A percentile compares a stretch with the other conserved stretches of the same genome.
These are phyloP conservation scores for Drosophila rufa DNA, from an alignment of 1,140 invertebrate species.

Conservation along the genomic window DNA sequence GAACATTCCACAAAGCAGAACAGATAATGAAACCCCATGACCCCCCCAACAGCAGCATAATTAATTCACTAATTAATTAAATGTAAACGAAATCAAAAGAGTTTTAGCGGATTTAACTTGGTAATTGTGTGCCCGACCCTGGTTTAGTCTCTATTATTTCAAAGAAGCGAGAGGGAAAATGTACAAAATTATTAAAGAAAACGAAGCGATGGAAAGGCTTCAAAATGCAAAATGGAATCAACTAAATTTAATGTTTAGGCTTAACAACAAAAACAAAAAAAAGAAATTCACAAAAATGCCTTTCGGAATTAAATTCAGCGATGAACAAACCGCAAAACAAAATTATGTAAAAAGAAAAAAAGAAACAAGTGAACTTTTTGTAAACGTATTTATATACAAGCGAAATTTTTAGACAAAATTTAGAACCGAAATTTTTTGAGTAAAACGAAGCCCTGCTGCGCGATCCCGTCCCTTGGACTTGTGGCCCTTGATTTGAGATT, in stretches of 20 bases:
- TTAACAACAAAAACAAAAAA: constrained; percentile 50
- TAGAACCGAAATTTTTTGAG: constrained; percentile 69
- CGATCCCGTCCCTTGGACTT: constrained; percentile 10
- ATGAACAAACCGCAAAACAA: constrained; percentile 55
- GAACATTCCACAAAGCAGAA: constrained; percentile 70
- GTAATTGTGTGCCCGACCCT: constrained; percentile 73
- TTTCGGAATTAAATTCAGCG: constrained; percentile 85
- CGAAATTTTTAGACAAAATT: constrained; percentile 74
- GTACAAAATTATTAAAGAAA: constrained; percentile 54
- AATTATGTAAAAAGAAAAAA: constrained; percentile 53
- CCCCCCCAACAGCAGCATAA: constrained; percentile 40
- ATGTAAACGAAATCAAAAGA: constrained; percentile 36
- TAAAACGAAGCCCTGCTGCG: constrained; percentile 25
- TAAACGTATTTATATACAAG: constrained; percentile 73
- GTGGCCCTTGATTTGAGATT: constrained; percentile 32
- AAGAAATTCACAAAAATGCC: constrained; percentile 81
- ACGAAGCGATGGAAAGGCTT: constrained; percentile 26
- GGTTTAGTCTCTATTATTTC: constrained; percentile 52
- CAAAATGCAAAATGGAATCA: constrained; percentile 56
- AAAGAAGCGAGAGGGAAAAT: constrained; percentile 52
- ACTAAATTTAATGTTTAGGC: constrained; percentile 84
- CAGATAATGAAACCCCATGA: constrained; percentile 14
- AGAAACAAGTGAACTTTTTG: constrained; percentile 59
- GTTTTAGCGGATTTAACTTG: constrained; percentile 50
- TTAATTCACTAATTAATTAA: constrained; percentile 39